Base-by-base conservation (phyloP, 2,888 invertebrate species). In the Drosophila mimetica region DNA sequence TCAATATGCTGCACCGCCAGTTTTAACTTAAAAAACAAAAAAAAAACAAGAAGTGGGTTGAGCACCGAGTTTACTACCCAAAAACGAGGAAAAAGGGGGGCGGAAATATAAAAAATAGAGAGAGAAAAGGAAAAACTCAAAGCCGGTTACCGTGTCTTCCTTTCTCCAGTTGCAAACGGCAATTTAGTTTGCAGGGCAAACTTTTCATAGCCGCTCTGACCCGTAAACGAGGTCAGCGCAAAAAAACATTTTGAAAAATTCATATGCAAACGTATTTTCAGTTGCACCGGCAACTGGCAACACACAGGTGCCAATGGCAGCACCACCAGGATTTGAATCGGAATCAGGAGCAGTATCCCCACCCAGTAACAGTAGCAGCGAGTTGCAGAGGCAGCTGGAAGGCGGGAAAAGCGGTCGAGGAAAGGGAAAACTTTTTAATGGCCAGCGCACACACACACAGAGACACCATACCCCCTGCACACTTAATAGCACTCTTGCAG, bases 211-310 rank as follows among this genome's bases (percentile, higher is more conserved):
- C 65, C 67, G 54, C 77, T 70, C 82, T 82, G 82, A 82, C 82
- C 82, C 83, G 86, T 85, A 82, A 82, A 85, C 86, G 82, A 76
- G 82, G 82, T 85, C 82, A 82, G 74, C 76, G 80, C 63, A 77
- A 79, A 80, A 82, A 82, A 81, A 77, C 86, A 82, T 82, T 82
- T 82, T 82, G 80, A 85, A 82, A 82, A 85, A 82, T 82, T 85
- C 82, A 82, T 82, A 82, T 79, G 82, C 86, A 85, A 82, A 82
- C 82, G 82, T 82, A 79, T 82, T 82, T 72, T 71, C 71, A 71
- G 71, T 54, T 85, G 84, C 85, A 74, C 66, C 36, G 50, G 59
- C 73, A 41, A 57, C 55, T 59, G 41, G 60, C 61, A 63, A 57
- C 63, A 37, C 44, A 63, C 64, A 77, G 81, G 85, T 81, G 79